Evolutionary conservation across 2,797 vertebrate genomes (phyloP).

Genomic region (Bryconaethiops microstoma): DNA sequence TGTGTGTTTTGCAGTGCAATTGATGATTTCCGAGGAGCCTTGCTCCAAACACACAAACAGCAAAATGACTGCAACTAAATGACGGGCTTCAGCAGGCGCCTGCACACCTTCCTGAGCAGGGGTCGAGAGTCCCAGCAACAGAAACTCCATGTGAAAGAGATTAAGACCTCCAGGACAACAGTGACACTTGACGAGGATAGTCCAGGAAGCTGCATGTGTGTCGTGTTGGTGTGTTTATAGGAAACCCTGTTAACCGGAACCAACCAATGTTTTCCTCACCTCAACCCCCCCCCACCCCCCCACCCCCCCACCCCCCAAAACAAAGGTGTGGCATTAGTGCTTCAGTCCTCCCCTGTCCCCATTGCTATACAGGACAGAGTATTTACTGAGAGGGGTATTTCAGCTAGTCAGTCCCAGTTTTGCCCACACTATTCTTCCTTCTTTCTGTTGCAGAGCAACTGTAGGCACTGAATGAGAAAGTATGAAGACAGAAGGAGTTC

Average conservation of each 20-base stretch:
- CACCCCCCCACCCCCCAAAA: background rate
- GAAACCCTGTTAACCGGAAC: background rate
- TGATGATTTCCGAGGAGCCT: slow-evolving; percentile 23
- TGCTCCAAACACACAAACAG: slow-evolving; percentile 25
- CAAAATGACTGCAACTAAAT: slow-evolving; percentile 22
- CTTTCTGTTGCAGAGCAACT: background rate
- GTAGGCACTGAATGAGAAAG: background rate
- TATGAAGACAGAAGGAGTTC: background rate
- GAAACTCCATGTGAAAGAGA: slow-evolving; percentile 1
- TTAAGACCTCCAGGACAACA: slow-evolving; percentile 28
- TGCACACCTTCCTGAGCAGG: background rate
- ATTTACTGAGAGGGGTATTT: background rate
- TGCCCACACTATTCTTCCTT: background rate
- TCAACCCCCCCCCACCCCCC: background rate
- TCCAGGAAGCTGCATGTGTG: background rate
- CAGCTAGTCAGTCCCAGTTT: background rate
- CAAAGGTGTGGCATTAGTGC: background rate
- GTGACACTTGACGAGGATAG: slow-evolving; percentile 5
- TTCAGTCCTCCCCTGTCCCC: background rate
- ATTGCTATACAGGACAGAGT: background rate
- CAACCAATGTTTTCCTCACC: background rate
- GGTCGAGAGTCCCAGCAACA: background rate
- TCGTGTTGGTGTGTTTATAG: background rate
- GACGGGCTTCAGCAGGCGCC: background rate
- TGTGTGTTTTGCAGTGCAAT: slow-evolving; percentile 1